Evolutionary conservation across 2,113 vertebrate species (phyloP), one percentile per base, ranked within the genome.

Genomic region (Pomatorhinus ruficollis): DNA sequence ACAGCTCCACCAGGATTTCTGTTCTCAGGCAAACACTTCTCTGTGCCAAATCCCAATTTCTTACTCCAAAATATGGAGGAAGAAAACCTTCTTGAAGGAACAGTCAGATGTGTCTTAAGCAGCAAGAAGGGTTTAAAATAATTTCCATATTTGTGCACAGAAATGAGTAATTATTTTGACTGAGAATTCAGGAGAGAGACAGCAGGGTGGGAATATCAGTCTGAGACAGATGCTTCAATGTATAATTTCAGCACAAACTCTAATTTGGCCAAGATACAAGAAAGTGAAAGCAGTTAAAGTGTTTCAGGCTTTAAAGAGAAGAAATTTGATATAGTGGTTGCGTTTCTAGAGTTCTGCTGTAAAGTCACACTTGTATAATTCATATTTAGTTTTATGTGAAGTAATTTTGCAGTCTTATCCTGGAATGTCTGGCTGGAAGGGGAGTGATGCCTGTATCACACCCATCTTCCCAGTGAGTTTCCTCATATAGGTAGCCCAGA

Each of bases 91-190:
- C 7, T 53, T 63, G 45, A 78, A 54, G 50, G 66, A 68, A 23
- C 31, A 76, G 56, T 90, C 61, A 79, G 18, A 53, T 91, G 15
- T 86, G 25, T 89, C 81, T 91, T 82, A 59, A 84, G 35, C 69
- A 68, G 45, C 70, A 61, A 79, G 45, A 86, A 35, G 37, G 14
- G n/a, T 78, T 93, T 78, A 14, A 77, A 86, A 77, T 75, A 60
- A 68, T 70, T 15, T 63, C 54, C 8, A 6, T 84, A 50, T 87
- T 95, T 91, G 60, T 66, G 74, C 81, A 70, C 50, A 93, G 87
- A 94, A 94, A 89, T 88, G 71, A 97, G 76, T 95, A 80, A 92
- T 94, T 92, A 92, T 91, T 96, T 91, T 97, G 95, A 72, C 86
- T 92, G 80, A 84, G 57, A 93, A 70, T 54, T 65, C 45, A 87